Conservation (phyloP, 1,140 invertebrate genomes). For the Psix sp. region DNA sequence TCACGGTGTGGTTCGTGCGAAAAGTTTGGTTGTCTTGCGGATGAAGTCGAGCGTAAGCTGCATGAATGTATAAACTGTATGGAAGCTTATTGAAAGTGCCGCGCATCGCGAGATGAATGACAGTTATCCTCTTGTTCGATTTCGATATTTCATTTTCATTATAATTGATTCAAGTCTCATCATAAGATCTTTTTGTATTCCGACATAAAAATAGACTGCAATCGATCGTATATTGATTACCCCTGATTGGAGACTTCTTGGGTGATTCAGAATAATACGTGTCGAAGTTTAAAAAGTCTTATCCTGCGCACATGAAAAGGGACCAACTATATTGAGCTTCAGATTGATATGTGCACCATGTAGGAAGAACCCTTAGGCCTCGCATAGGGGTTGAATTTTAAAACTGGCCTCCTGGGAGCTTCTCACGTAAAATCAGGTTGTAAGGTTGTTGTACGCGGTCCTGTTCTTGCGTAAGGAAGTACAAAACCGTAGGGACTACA, state of each 20-base stretch:
- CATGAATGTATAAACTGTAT: slow-evolving; percentile 30
- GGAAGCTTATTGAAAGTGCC: slow-evolving; percentile 30
- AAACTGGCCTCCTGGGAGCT: slow-evolving; percentile 69
- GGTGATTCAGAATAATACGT: no score
- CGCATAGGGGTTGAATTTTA: slow-evolving; percentile 73
- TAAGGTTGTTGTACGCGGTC: slow-evolving; percentile 60
- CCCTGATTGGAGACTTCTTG: no score
- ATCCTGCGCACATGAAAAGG: slow-evolving; percentile 3
- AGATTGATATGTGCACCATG: slow-evolving; percentile 56
- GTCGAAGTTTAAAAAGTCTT: no score
- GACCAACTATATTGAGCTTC: slow-evolving; percentile 24
- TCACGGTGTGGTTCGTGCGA: slow-evolving; percentile 45
- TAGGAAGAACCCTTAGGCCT: slow-evolving; percentile 52
- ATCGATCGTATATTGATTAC: no score
- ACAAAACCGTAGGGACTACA: slow-evolving; percentile 65
- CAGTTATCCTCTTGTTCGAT: slow-evolving; percentile 7
- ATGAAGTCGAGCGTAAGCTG: slow-evolving; percentile 37
- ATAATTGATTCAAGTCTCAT: no score
- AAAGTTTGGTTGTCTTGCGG: slow-evolving; percentile 45
- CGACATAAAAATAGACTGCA: no score
- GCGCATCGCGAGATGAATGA: slow-evolving; percentile 25
- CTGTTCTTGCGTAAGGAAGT: slow-evolving; percentile 67
- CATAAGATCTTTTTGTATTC: no score
- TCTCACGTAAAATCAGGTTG: slow-evolving; percentile 68
- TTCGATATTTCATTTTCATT: slow-evolving; percentile 30